Conservation (phyloP, 2,113 vertebrate species). For the Tenebrosternarchus preto region DNA sequence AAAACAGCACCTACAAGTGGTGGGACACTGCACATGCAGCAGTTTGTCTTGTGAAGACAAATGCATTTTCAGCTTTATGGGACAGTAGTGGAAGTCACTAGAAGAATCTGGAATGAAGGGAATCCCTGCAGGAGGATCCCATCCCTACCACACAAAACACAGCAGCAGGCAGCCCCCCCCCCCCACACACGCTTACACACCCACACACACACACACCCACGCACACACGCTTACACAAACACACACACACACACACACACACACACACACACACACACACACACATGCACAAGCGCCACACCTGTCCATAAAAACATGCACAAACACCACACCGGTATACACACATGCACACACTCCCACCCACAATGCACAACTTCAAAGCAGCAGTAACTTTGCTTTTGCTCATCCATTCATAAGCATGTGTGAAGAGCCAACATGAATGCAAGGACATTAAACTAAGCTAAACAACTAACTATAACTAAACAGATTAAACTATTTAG, state of each 20-base stretch:
- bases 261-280: background rate
- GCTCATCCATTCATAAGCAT: no score
- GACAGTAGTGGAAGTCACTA: background rate
- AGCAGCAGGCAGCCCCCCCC: background rate
- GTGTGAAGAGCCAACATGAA: no score
- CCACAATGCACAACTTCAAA: slow-evolving; percentile 8
- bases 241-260: slow-evolving; percentile 26
- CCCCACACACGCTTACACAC: background rate
- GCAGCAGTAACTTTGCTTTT: background rate
- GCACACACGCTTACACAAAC: background rate
- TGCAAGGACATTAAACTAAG: no score
- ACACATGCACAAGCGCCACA: background rate
- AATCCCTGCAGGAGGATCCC: background rate
- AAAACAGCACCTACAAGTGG: slow-evolving; percentile 9
- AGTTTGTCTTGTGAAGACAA: background rate
- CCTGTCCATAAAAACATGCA: background rate
- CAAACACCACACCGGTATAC: slow-evolving; percentile 1
- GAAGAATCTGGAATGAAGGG: background rate
- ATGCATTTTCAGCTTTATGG: slow-evolving; percentile 4
- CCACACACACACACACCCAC: slow-evolving; percentile 19
- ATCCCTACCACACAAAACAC: background rate
- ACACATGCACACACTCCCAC: slow-evolving; percentile 24
- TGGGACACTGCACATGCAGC: background rate
- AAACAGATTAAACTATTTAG: no score
- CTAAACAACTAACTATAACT: no score